Percentiles rank a stretch among this genome's conserved stretches.
Conservation (phyloP, 2,888 invertebrate genomes). For the Morpho helenor region DNA sequence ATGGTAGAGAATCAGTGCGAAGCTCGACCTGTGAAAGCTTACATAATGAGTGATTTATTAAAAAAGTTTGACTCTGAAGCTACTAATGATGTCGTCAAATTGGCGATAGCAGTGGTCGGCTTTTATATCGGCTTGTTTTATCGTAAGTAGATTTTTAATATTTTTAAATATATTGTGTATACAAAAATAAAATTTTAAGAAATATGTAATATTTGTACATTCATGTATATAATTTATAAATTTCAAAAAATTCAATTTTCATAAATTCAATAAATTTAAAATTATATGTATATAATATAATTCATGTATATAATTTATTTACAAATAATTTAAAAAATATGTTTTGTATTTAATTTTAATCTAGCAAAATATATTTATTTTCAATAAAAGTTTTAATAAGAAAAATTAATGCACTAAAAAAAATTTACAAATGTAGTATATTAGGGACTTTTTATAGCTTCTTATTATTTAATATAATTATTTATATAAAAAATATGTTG, state of each 20-base stretch:
- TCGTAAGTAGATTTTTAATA: constrained; percentile 48
- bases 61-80: constrained; percentile 62
- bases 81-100: constrained; percentile 59
- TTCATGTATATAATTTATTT: too few species aligned
- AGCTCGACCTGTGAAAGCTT: constrained; percentile 57
- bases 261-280: neutral
- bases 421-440: too few species aligned
- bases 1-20: constrained; percentile 69
- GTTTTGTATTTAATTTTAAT: too few species aligned
- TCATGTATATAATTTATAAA: neutral
- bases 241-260: neutral
- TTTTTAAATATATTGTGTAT: neutral
- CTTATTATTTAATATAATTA: too few species aligned
- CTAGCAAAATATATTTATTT: too few species aligned
- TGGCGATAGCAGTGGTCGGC: constrained; percentile 54
- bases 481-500: too few species aligned
- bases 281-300: neutral
- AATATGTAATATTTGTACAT: neutral
- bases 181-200: neutral
- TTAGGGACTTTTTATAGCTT: too few species aligned
- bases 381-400: too few species aligned
- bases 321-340: too few species aligned
- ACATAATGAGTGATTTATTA: constrained; percentile 72
- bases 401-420: too few species aligned
- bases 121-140: constrained; percentile 65